These are phyloP conservation scores for Actinostola sp. DNA, from an alignment of 92 coral and sea anemone genomes.

Conservation along the genomic window DNA sequence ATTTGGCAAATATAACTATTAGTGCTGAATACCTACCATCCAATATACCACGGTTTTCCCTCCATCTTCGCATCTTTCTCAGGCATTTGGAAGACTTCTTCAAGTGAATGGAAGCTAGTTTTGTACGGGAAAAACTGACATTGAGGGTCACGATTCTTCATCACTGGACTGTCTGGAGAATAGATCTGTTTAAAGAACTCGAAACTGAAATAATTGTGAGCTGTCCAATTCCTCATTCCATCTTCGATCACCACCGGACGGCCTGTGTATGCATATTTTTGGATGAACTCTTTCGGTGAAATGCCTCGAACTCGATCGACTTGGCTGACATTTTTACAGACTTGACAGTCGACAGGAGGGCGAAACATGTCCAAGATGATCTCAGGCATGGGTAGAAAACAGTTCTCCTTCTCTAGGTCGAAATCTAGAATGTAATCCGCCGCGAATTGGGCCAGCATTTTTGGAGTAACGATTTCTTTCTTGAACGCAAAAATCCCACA, in stretches of 20 bases:
- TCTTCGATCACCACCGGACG: constrained; percentile 90
- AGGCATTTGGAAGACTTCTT: constrained; percentile 94
- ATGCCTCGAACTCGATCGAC: constrained; percentile 74
- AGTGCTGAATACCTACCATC: constrained; percentile 84
- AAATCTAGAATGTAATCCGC: constrained; percentile 69
- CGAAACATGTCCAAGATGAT: constrained; percentile 84
- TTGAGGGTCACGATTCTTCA: constrained; percentile 63
- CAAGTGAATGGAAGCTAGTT: constrained; percentile 68
- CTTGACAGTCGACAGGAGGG: constrained; percentile 89
- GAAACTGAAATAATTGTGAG: constrained; percentile 77
- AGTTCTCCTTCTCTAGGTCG: constrained; percentile 77
- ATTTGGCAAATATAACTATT: neutral
- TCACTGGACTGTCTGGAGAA: constrained; percentile 77
- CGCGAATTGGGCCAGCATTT: constrained; percentile 41
- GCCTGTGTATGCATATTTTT: constrained; percentile 81
- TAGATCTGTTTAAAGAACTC: constrained; percentile 85
- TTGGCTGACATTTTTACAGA: constrained; percentile 71
- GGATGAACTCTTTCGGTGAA: constrained; percentile 65
- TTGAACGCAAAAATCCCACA: constrained; percentile 45
- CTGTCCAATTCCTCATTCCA: constrained; percentile 89
- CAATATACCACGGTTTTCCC: constrained; percentile 95
- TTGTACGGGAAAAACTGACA: constrained; percentile 95
- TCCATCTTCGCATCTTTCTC: constrained; percentile 86
- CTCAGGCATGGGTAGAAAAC: constrained; percentile 80
- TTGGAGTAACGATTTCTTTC: constrained; percentile 42